phyloP scores from a whole-genome alignment of 1,140 invertebrate species.

The Halesus radiatus region DNA sequence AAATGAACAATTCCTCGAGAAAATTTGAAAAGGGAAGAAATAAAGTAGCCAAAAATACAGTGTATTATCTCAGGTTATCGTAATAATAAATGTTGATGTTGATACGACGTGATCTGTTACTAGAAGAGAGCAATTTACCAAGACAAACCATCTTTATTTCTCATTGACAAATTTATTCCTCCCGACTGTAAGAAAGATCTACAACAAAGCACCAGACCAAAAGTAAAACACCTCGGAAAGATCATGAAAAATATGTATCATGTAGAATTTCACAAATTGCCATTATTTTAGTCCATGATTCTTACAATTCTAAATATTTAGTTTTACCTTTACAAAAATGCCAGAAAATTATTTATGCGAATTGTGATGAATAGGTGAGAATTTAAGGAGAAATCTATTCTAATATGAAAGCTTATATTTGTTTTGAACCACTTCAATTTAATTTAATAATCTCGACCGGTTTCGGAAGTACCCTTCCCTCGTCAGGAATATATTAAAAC shows the following conservation, averaged over 20 bases:
- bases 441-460: no score
- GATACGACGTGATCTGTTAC: neutral
- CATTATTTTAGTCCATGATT: neutral
- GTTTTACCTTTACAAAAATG: no score
- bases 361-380: no score
- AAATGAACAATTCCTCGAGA: no score
- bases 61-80: neutral
- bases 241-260: conserved; percentile 29
- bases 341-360: no score
- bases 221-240: neutral
- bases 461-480: no score
- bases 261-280: conserved; percentile 16
- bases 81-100: conserved; percentile 18
- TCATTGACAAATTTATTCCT: neutral
- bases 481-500: no score
- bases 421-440: no score
- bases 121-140: neutral
- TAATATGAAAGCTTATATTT: no score
- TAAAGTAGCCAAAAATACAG: neutral
- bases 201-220: neutral
- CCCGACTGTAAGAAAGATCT: neutral
- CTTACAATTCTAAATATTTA: no score
- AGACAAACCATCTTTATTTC: neutral
- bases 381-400: no score
- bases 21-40: no score